These are phyloP conservation scores for Cephus pygmeus DNA, from an alignment of 2,888 invertebrate genomes.

Conservation along the genomic window DNA sequence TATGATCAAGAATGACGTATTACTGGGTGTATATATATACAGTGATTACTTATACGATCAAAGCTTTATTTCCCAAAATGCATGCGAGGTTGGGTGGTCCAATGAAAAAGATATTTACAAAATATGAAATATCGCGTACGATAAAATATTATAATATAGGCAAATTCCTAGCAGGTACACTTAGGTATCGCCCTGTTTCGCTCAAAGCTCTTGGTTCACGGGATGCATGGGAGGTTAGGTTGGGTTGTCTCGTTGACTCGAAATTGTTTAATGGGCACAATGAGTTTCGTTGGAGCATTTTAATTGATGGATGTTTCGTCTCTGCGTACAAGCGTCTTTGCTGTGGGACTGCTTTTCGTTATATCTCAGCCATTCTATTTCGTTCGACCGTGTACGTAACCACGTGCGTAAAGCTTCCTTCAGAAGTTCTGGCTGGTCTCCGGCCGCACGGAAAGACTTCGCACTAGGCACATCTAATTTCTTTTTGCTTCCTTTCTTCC, in stretches of 20 bases:
- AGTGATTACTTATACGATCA: too few species aligned
- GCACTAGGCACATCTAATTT: neutral
- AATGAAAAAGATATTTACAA: neutral
- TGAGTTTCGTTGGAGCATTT: conserved; percentile 61
- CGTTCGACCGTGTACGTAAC: neutral
- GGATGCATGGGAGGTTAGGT: neutral
- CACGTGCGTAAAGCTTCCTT: neutral
- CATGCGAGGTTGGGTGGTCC: neutral
- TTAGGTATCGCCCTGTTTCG: neutral
- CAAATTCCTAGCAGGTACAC: neutral
- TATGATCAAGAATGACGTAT: neutral
- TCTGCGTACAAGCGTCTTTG: neutral
- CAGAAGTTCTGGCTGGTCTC: neutral
- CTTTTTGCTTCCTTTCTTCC: neutral
- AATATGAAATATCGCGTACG: neutral
- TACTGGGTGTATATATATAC: neutral
- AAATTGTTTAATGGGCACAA: conserved; percentile 61
- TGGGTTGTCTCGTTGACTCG: neutral
- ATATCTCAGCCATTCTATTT: neutral
- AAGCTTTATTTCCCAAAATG: neutral
- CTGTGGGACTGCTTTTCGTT: neutral
- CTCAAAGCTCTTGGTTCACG: neutral
- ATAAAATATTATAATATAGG: neutral
- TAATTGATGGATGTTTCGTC: conserved; percentile 47
- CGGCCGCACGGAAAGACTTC: neutral